These are phyloP conservation scores for Sesamia inferens DNA, from an alignment of 2,888 invertebrate species.

Conservation along the genomic window DNA sequence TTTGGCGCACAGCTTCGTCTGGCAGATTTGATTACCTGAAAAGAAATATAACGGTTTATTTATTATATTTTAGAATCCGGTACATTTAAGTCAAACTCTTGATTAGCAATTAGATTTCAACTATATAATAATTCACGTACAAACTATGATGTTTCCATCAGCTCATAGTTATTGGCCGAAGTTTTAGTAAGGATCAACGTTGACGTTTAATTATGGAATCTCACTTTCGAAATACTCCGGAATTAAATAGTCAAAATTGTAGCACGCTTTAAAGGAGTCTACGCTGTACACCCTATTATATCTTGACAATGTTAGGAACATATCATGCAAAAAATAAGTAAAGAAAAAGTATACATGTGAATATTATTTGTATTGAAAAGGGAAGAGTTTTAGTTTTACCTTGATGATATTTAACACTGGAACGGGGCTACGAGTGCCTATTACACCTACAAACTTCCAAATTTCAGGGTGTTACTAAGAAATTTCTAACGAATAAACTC, in stretches of 20 bases:
- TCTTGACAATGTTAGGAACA: background rate
- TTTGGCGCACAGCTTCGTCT: background rate
- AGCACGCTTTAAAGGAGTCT: background rate
- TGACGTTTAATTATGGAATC: background rate
- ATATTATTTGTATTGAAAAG: background rate
- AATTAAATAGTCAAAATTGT: background rate
- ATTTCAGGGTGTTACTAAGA: too few relatives aligned
- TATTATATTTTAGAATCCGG: conserved; percentile 11
- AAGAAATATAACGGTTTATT: background rate
- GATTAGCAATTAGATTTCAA: background rate
- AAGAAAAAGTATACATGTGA: too few relatives aligned
- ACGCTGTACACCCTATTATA: background rate
- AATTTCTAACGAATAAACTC: too few relatives aligned
- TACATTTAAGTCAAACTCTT: conserved; percentile 1
- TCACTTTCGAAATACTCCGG: background rate
- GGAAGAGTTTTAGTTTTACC: background rate
- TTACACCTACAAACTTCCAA: too few relatives aligned
- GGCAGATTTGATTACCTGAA: conserved; percentile 42
- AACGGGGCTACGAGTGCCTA: too few relatives aligned
- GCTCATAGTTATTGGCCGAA: background rate
- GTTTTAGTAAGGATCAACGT: background rate
- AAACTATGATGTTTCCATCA: background rate
- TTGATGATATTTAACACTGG: too few relatives aligned
- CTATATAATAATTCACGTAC: background rate
- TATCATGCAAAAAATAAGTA: background rate